Evolutionary conservation across 2,888 invertebrate species (phyloP), one percentile per base, ranked within the genome.

Genomic region (Hyles lineata): DNA sequence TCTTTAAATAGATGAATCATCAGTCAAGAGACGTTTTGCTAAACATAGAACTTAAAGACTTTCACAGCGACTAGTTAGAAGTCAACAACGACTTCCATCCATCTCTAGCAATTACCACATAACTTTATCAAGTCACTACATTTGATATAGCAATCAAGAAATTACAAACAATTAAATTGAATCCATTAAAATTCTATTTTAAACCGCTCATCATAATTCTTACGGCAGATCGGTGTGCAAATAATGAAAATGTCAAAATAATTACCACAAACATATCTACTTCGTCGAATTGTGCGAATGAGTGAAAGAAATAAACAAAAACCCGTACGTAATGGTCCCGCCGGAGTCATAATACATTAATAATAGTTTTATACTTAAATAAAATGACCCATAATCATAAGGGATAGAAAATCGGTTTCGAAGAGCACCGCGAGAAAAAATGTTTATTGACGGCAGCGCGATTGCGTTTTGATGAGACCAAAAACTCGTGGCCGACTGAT

Each of bases 321-420:
- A 35, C 59, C 1, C 59, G 21, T n/a, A 61, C 62, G 62, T 71
- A 60, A 71, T 71, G 35, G 70, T 43, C 29, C n/a, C 50, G 23
- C 84, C 43, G 21, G n/a, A 85, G 87, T 87, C 87, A 85, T 90
- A 91, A 91, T 90, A 90, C 84, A 92, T 91, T 92, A 93, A 92
- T 92, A 90, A 92, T 93, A 93, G 93, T 92, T 92, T 87, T 86
- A 87, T 88, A 86, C 88, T 85, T 85, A 85, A 80, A 86, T 87
- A 84, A 93, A 93, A 93, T 93, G 87, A 91, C 87, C 90, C 90
- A 88, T 93, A 93, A 93, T 94, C 90, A 92, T 88, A 92, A 86
- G 89, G 91, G 91, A 93, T 93, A 94, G 93, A 91, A 92, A 92
- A 93, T 94, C 92, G 89, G 93, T 92, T 92, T 88, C 85, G 87